Conservation (phyloP, 2,888 invertebrate species). For the Epirrhoe tristata region DNA sequence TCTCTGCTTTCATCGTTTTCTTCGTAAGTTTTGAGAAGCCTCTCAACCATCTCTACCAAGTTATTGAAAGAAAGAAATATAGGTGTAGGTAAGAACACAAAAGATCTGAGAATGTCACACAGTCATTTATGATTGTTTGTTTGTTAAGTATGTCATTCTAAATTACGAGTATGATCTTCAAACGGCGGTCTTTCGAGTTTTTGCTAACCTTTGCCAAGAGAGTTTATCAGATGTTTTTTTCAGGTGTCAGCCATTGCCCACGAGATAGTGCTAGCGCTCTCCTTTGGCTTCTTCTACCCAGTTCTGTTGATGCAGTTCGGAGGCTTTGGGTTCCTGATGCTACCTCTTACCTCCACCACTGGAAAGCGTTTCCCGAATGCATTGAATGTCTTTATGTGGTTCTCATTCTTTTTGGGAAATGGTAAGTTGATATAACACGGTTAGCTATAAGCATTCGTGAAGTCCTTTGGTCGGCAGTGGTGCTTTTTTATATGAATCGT, state of each 20-base stretch:
- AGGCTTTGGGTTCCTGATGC: conserved; percentile 86
- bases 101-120: too few species aligned
- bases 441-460: too few species aligned
- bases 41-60: neutral
- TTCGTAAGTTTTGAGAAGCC: conserved; percentile 58
- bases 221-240: neutral
- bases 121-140: too few species aligned
- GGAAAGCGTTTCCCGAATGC: conserved; percentile 73
- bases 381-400: conserved; percentile 95
- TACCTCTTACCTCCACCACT: conserved; percentile 77
- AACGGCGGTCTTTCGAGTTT: neutral
- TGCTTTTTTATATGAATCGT: too few species aligned
- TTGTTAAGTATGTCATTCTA: too few species aligned
- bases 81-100: too few species aligned
- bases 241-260: conserved; percentile 94
- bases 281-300: conserved; percentile 95
- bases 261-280: conserved; percentile 92
- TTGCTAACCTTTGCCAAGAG: neutral
- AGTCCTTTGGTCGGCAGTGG: too few species aligned
- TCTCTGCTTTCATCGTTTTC: conserved; percentile 70
- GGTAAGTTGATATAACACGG: conserved; percentile 68
- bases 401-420: conserved; percentile 90
- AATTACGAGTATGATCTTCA: too few species aligned
- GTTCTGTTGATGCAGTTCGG: conserved; percentile 92
- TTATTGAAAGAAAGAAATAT: too few species aligned